Evolutionary conservation across 2,797 vertebrate species (phyloP).

Genomic region (Galaxias olidus): DNA sequence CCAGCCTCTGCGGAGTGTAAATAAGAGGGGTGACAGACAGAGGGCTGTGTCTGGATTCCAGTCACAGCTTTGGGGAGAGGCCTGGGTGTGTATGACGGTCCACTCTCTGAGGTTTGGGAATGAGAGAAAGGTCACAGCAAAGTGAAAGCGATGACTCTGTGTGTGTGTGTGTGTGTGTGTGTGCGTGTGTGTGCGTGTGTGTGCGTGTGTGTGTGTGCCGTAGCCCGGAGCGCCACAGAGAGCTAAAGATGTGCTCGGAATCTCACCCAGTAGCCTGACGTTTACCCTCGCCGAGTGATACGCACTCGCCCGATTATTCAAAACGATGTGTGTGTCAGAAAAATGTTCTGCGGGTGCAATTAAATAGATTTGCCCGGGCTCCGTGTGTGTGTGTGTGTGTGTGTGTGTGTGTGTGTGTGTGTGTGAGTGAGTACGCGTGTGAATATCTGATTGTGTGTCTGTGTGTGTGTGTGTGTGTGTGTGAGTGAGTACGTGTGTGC

Average conservation of each 20-base stretch:
- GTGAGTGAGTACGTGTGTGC: conserved; percentile 11
- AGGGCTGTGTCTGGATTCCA: conserved; percentile 34
- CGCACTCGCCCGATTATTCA: conserved; percentile 46
- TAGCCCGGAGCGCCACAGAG: no score
- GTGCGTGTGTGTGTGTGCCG: neutral
- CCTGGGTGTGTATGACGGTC: no score
- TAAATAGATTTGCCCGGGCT: conserved; percentile 38
- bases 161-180: neutral
- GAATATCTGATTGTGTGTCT: neutral
- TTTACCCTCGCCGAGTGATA: conserved; percentile 26
- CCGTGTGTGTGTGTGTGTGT: neutral
- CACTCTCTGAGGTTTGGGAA: no score
- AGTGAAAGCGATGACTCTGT: no score
- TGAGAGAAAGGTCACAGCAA: no score
- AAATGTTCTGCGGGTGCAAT: conserved; percentile 60
- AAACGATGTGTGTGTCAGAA: conserved; percentile 51
- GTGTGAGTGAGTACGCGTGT: no score
- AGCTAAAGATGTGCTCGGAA: neutral
- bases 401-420: no score
- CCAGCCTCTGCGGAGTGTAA: conserved; percentile 43
- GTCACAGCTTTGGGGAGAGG: conserved; percentile 25
- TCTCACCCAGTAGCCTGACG: conserved; percentile 17
- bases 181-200: neutral
- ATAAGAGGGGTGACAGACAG: conserved; percentile 42
- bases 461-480: neutral